Evolutionary conservation across 2,888 invertebrate genomes (phyloP), one percentile per base, ranked within the genome.

Genomic region (Yponomeuta plumbellus): DNA sequence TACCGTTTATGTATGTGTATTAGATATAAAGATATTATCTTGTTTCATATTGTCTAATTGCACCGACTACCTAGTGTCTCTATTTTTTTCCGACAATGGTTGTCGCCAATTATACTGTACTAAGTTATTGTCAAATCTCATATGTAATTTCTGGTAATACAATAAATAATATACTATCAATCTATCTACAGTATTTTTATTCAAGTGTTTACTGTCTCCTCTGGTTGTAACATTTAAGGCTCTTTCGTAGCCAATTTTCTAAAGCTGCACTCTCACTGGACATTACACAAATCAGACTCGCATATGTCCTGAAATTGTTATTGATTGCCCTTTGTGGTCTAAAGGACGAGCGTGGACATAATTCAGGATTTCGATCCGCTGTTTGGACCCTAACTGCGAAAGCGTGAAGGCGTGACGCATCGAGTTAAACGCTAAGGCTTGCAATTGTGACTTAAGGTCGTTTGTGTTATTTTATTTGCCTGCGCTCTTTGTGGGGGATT

Each of bases 281-380:
- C 64, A 64, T 44, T 26, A 57, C 80, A 82, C 84, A 85, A 84
- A 84, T 85, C 83, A 80, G 74, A 70, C 74, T 74, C 69, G 73
- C 74, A 72, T 74, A 71, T 74, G 81, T 81, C 79, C 77, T 79
- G 80, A 83, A 84, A 87, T 86, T 86, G 86, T 87, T 87, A 88
- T 88, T 88, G 88, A 88, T 88, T 82, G 78, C 80, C 77, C 82
- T 85, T 87, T 88, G 87, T 88, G 69, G 59, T 34, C 69, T 68
- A 68, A 72, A 64, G 67, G 63, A 66, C 61, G 66, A 40, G 56
- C 52, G 6, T 23, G 62, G 39, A 67, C 80, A 84, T 88, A 87
- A 87, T 70, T 88, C 83, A 88, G 84, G 84, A 84, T 87, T 78
- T 80, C 75, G 83, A 77, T 76, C 72, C 78, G 84, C 76, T 84